Base-by-base conservation (phyloP, 2,888 invertebrate species). In the Drosophila peninsularis region DNA sequence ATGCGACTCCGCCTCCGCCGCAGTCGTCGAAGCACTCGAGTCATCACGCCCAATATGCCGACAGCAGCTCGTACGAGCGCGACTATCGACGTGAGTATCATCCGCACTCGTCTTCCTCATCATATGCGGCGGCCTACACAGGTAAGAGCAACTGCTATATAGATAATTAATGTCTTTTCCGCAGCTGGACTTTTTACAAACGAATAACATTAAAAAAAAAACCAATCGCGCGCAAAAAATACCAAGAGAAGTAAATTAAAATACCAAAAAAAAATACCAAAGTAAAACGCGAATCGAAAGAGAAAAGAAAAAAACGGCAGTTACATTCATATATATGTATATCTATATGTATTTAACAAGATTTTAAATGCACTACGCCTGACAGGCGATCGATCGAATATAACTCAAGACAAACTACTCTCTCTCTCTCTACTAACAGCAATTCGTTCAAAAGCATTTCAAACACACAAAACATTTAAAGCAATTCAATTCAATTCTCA, bases 71-170 rank as follows among this genome's bases (percentile, higher is more conserved):
- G 24, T 92, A 92, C 62, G 92, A 92, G 64, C 90, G 91, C 24
- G 91, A 91, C 58, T 91, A 91, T 60, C 84, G 91, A 10, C 89
- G 91, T 60, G 91, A 91, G 72, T 91, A 91, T 72, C 91, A 91
- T 71, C 91, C 91, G 13, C 92, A 92, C 72, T 91, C 92, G 19
- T 91, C 91, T 54, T 91, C 92, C 56, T 91, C 91, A 57, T 84
- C 91, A 11, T 87, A 90, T 37, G 88, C 91, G 47, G 78, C 89
- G 21, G 90, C 82, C 56, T 91, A 91, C 67, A 80, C 92, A 89
- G 92, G 91, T 91, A 90, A 91, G 91, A 56, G 19, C 11, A 14
- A 13, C n/a, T 44, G 44, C 30, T 10, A 50, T 54, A 39, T 39
- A 69, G 64, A 68, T 66, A 50, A 71, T 67, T 75, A 68, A 75